Evolutionary conservation across 2,797 vertebrate species (phyloP), one percentile per base, ranked within the genome.

Genomic region (Gallirallus australis): DNA sequence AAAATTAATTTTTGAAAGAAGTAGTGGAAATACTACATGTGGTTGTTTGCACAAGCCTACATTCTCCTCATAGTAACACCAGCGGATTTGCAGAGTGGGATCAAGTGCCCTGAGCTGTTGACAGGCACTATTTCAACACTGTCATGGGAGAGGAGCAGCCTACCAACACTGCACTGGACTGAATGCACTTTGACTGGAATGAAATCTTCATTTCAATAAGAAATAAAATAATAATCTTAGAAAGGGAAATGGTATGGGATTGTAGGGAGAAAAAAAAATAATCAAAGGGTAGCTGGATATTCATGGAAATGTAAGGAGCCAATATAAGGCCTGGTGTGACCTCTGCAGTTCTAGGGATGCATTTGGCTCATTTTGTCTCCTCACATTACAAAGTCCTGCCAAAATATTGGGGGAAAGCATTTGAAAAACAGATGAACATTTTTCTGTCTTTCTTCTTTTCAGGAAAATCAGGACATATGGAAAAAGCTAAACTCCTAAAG

Each of bases 391-490:
- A 91, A 86, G 57, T 94, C 37, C 81, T 92, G 86, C 82, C 88
- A 95, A 69, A 89, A 0, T 79, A 94, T 73, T 42, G 37, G 33
- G 5, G n/a, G 9, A 89, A 93, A 88, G 54, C 66, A 94, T 97
- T 90, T 50, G 68, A 86, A 94, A 97, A 95, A 91, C 87, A 97
- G 91, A 94, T 61, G 71, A 88, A 84, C 9, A 53, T 27, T 91
- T 85, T 71, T 86, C 50, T 77, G 80, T 82, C 76, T 82, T 94
- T 92, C 57, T 94, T 89, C 85, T 96, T 94, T 95, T 96, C 90
- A 96, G 89, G 93, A 94, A 96, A 95, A 96, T 77, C 47, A 73
- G 88, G 50, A 68, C 77, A 64, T 97, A 94, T 80, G 95, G 96
- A 97, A 96, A 97, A 97, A 94, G 4, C 60, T 82, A 80, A 86